Base-by-base conservation (phyloP, 1,140 invertebrate species). In the Drosophila saltans region DNA sequence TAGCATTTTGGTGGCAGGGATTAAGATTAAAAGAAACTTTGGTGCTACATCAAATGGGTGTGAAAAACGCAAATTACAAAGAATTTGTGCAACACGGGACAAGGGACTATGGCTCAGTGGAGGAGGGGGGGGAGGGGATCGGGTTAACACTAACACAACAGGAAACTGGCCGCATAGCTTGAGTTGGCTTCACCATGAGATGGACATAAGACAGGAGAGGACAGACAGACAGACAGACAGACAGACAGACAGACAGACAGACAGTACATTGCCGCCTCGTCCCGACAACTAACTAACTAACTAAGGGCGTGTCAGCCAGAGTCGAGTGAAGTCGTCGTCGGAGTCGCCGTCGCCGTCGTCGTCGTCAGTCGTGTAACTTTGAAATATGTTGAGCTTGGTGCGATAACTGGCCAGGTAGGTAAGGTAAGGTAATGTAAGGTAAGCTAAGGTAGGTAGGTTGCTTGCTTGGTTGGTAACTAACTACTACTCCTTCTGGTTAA, bases 11-110 rank as follows among this genome's bases (percentile, higher is more conserved):
- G 80, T 86, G 79, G 80, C 83, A 88, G 80, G 83, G 82, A 86
- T 86, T 86, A 86, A 86, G 82, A 86, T 86, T 86, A 86, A 88
- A 78, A 81, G 36, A 52, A 52, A 52, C 45, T 77, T 80, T 74
- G 86, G 71, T 82, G 81, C 81, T 77, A 90, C 86, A 86, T 90
- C 81, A 86, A 86, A 86, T 86, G 82, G 82, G 82, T 86, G 82
- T 86, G 83, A 86, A 88, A 86, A 86, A 86, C 82, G 83, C 82
- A 86, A 86, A 86, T 88, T 86, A 86, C 83, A 88, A 86, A 88
- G 82, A 86, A 86, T 86, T 86, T 82, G 45, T 63, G 60, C 40
- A 57, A 66, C 75, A 58, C 52, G 39, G 26, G 26, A 60, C 33
- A 36, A 36, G 33, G 33, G 33, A 30, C 28, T 30, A 30, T 30